These are phyloP conservation scores for Sphyrna mokarran DNA, from an alignment of 2,113 vertebrate species.

Conservation along the genomic window DNA sequence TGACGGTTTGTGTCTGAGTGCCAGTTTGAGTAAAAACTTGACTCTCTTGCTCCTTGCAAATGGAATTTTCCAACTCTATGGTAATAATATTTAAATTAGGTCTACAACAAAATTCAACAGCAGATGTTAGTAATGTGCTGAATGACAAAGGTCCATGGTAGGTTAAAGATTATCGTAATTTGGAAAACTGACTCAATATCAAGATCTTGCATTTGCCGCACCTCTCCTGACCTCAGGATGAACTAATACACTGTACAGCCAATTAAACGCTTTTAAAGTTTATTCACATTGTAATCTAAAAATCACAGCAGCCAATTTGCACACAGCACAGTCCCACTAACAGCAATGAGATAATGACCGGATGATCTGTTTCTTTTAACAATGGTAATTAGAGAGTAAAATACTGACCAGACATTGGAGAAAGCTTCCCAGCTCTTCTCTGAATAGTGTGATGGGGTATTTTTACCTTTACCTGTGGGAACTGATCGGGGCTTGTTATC, in stretches of 20 bases:
- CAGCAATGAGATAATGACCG: background rate
- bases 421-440: too few relatives aligned
- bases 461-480: too few relatives aligned
- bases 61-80: background rate
- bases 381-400: background rate
- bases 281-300: background rate
- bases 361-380: background rate
- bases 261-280: too few relatives aligned
- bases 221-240: background rate
- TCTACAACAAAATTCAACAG: background rate
- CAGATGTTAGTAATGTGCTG: background rate
- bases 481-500: too few relatives aligned
- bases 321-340: background rate
- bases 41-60: background rate
- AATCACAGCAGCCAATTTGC: background rate
- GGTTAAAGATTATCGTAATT: background rate
- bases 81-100: conserved; percentile 12
- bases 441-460: too few relatives aligned
- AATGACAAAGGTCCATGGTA: background rate
- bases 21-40: background rate
- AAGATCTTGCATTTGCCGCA: background rate
- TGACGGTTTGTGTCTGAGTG: background rate
- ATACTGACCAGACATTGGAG: background rate
- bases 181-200: background rate
- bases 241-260: background rate